phyloP scores from a whole-genome alignment of 2,888 invertebrate species.

The Corythucha ciliata region DNA sequence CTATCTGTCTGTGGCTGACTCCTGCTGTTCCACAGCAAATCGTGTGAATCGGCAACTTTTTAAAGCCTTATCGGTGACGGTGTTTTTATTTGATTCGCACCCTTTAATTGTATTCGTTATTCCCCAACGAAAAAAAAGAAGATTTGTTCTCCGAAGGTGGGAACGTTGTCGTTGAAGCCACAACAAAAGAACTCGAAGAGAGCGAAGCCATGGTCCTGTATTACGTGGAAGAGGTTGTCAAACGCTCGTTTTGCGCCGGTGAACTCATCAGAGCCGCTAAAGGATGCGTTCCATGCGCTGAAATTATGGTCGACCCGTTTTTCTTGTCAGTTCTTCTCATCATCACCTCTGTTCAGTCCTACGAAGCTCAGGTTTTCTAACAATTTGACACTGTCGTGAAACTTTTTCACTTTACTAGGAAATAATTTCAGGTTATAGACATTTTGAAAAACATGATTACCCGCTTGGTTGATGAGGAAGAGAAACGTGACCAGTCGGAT shows the following conservation, averaged over 20 bases:
- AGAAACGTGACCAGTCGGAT: slow-evolving; percentile 43
- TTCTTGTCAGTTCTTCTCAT: slow-evolving; percentile 51
- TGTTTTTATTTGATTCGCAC: too few relatives aligned
- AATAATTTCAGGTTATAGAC: slow-evolving; percentile 41
- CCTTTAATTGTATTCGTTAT: background rate
- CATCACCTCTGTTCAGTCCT: slow-evolving; percentile 44
- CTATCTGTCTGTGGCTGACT: too few relatives aligned
- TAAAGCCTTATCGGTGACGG: too few relatives aligned
- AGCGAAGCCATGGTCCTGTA: slow-evolving; percentile 37
- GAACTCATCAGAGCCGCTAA: slow-evolving; percentile 39
- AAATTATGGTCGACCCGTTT: slow-evolving; percentile 54
- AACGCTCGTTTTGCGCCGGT: slow-evolving; percentile 33
- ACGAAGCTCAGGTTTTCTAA: slow-evolving; percentile 42
- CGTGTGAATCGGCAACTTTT: too few relatives aligned
- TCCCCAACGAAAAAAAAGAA: background rate
- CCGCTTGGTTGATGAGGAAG: slow-evolving; percentile 44
- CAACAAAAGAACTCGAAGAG: slow-evolving; percentile 30
- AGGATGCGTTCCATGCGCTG: slow-evolving; percentile 48
- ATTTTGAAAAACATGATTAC: slow-evolving; percentile 40
- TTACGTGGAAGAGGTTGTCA: slow-evolving; percentile 37
- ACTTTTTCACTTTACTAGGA: slow-evolving; percentile 9
- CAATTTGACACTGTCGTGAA: background rate
- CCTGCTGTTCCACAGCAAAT: too few relatives aligned
- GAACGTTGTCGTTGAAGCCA: slow-evolving; percentile 12
- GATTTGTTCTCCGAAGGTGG: background rate